A percentile compares a stretch with the other conserved stretches of the same genome.
Conservation (phyloP, 2,888 invertebrate species). For the Phaedon cochleariae region DNA sequence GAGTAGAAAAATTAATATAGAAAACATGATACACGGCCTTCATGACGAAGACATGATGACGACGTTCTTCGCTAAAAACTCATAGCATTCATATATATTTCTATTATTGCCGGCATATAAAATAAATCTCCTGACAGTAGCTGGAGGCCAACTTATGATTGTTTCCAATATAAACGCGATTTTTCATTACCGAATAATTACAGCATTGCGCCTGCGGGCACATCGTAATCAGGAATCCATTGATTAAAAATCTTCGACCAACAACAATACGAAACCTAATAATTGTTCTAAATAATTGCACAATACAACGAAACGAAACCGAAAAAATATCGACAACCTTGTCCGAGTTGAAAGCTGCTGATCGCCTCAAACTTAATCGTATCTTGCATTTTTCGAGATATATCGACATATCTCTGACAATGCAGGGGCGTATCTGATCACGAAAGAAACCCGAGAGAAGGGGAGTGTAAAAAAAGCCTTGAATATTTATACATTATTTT, state of each 20-base stretch:
- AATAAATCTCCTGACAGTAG: background rate
- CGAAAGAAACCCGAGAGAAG: no score
- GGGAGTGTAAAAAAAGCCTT: no score
- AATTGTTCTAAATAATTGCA: conserved; percentile 37
- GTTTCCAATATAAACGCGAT: background rate
- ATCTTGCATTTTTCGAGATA: conserved; percentile 18
- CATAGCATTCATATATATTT: no score
- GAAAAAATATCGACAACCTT: conserved; percentile 43
- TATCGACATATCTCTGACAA: background rate
- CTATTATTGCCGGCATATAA: background rate
- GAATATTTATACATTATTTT: no score
- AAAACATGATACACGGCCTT: background rate
- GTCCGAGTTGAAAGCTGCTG: conserved; percentile 38
- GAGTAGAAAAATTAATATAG: no score
- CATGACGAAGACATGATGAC: background rate
- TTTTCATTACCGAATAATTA: conserved; percentile 2
- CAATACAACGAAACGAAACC: conserved; percentile 37
- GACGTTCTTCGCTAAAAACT: background rate
- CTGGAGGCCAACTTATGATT: background rate
- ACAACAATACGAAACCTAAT: conserved; percentile 17
- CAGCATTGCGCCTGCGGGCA: conserved; percentile 1
- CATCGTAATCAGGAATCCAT: conserved; percentile 11
- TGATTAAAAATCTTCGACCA: conserved; percentile 11
- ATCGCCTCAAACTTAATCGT: conserved; percentile 12
- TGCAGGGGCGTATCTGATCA: background rate